phyloP scores from a whole-genome alignment of 2,113 vertebrate genomes.

The Atlantisia rogersi region DNA sequence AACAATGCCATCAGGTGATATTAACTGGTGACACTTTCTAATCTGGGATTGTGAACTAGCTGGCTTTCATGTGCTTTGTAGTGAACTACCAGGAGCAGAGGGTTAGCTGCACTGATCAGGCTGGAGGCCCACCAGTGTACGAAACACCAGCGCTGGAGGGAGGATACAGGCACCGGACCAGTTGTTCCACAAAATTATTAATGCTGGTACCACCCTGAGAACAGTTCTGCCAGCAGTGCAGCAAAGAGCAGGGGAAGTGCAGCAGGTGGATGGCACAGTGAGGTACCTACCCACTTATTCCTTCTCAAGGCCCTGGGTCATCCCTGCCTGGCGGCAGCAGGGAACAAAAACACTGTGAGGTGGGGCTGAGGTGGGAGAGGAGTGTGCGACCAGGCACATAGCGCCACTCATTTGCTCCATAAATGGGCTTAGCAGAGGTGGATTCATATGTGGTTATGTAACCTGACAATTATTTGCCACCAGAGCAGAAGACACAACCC shows the following conservation, averaged over 20 bases:
- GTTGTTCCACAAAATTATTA: not conserved
- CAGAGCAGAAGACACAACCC: not conserved
- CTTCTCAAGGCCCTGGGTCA: rapidly evolving
- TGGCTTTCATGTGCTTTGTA: not conserved
- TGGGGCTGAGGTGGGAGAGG: not conserved
- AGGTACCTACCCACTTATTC: too few relatives aligned
- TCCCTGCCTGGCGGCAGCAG: not conserved
- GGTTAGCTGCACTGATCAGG: rapidly evolving
- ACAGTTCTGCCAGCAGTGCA: not conserved
- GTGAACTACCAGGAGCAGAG: not conserved
- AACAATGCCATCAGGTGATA: constrained; percentile 45
- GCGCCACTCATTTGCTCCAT: not conserved
- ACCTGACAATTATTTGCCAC: not conserved
- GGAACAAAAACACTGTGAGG: rapidly evolving
- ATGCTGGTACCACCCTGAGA: not conserved
- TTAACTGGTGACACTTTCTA: constrained; percentile 40
- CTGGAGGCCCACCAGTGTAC: not conserved
- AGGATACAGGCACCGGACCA: not conserved
- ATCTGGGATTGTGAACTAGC: constrained; percentile 5
- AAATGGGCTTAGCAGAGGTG: not conserved
- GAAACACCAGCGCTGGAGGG: not conserved
- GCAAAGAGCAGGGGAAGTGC: rapidly evolving
- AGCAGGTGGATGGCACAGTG: not conserved
- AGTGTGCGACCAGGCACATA: not conserved
- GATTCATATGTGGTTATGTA: not conserved